phyloP scores from a whole-genome alignment of 2,888 invertebrate genomes.

The Eremobia ochroleuca region DNA sequence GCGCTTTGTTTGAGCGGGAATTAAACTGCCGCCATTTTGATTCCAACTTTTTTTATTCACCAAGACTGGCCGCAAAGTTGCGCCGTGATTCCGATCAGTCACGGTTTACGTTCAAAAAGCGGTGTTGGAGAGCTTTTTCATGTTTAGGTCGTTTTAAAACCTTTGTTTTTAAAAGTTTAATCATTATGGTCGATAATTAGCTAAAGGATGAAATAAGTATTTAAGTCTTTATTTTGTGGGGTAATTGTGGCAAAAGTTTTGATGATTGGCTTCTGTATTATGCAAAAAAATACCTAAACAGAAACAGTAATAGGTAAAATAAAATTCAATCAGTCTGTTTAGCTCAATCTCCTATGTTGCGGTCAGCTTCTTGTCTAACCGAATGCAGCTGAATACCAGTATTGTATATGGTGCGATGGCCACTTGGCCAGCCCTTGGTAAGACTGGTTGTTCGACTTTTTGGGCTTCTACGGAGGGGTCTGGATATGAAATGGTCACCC shows the following conservation, averaged over 20 bases:
- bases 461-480: too few species aligned
- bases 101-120: slow-evolving; percentile 45
- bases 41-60: slow-evolving; percentile 58
- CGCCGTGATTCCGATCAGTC: slow-evolving; percentile 58
- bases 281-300: too few species aligned
- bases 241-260: not conserved
- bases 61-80: slow-evolving; percentile 51
- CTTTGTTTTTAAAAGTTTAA: slow-evolving; percentile 11
- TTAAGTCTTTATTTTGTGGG: not conserved
- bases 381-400: too few species aligned
- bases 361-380: too few species aligned
- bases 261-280: not conserved
- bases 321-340: not conserved
- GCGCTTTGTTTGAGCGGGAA: slow-evolving; percentile 71
- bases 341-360: too few species aligned
- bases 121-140: slow-evolving; percentile 21
- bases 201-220: not conserved
- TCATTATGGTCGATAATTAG: slow-evolving; percentile 11
- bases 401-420: too few species aligned
- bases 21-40: slow-evolving; percentile 66
- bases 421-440: too few species aligned
- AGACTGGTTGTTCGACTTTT: too few species aligned
- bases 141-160: slow-evolving; percentile 1
- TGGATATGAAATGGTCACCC: too few species aligned
- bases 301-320: too few species aligned